Percentiles rank a stretch among this genome's conserved stretches.
Conservation (phyloP, 2,113 vertebrate genomes). For the Solea senegalensis region DNA sequence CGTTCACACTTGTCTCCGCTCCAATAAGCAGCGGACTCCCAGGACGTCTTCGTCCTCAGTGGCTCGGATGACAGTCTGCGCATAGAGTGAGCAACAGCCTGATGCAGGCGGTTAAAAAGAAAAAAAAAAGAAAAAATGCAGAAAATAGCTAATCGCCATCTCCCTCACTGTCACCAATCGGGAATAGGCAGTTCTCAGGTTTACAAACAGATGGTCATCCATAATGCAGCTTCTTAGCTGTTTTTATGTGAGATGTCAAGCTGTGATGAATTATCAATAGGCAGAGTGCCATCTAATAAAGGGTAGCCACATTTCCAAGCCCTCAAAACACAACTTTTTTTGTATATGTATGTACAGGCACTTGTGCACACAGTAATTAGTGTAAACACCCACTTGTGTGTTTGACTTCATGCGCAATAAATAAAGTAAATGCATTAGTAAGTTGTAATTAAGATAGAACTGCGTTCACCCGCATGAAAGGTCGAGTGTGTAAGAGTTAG, state of each 20-base stretch:
- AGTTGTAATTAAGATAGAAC: slow-evolving; percentile 26
- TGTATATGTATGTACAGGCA: slow-evolving; percentile 35
- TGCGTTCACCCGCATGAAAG: slow-evolving; percentile 8
- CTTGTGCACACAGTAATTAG: slow-evolving; percentile 46
- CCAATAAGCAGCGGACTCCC: slow-evolving; percentile 62
- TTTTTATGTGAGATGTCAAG: slow-evolving; percentile 77
- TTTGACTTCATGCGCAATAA: slow-evolving; percentile 33
- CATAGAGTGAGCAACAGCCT: slow-evolving; percentile 60
- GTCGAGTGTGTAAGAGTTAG: no score
- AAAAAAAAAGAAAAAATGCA: slow-evolving; percentile 11
- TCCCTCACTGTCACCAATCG: slow-evolving; percentile 57
- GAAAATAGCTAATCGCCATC: slow-evolving; percentile 66
- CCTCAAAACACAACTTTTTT: slow-evolving; percentile 49
- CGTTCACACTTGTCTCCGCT: slow-evolving; percentile 63
- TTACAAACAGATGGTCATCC: slow-evolving; percentile 79
- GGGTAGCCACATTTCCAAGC: slow-evolving; percentile 69
- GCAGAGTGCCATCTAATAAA: slow-evolving; percentile 76
- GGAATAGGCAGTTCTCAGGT: slow-evolving; percentile 70
- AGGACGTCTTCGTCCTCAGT: slow-evolving; percentile 64
- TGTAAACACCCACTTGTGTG: slow-evolving; percentile 55
- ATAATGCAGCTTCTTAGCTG: slow-evolving; percentile 79
- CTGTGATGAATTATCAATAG: slow-evolving; percentile 78
- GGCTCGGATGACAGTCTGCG: slow-evolving; percentile 59
- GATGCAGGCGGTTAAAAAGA: slow-evolving; percentile 16
- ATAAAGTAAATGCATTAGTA: slow-evolving; percentile 27